Conservation (phyloP, 2,113 vertebrate species). For the cattle (Bos taurus) region DNA sequence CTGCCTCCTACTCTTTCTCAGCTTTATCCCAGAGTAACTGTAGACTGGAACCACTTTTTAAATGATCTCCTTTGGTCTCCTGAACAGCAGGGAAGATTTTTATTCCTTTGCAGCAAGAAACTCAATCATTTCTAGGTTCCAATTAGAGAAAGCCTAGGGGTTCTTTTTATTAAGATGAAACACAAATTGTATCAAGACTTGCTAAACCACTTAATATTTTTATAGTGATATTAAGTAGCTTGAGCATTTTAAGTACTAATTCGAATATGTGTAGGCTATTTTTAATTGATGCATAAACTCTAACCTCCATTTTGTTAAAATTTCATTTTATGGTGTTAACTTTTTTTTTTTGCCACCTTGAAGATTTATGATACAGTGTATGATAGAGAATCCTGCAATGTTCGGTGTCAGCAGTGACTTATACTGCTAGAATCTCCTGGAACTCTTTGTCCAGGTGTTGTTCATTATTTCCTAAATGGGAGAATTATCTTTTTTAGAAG, state of each 20-base stretch:
- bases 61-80: not conserved
- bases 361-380: not conserved
- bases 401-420: not conserved
- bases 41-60: not conserved
- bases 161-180: slow-evolving; percentile 48
- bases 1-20: not conserved
- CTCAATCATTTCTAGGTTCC: not conserved
- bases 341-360: not conserved
- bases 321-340: not conserved
- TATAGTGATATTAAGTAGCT: not conserved
- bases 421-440: not conserved
- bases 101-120: not conserved
- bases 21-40: not conserved
- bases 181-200: slow-evolving; percentile 44
- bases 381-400: not conserved
- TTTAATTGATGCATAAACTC: not conserved
- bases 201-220: slow-evolving; percentile 43
- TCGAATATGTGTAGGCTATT: not conserved
- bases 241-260: slow-evolving; percentile 14
- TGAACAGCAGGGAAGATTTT: slow-evolving; percentile 22
- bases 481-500: not conserved
- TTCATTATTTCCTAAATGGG: not conserved
- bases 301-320: slow-evolving; percentile 7
- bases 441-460: not conserved
- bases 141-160: slow-evolving; percentile 43